Evolutionary conservation across 2,113 vertebrate species (phyloP).

Genomic region (Proterorhinus semilunaris): DNA sequence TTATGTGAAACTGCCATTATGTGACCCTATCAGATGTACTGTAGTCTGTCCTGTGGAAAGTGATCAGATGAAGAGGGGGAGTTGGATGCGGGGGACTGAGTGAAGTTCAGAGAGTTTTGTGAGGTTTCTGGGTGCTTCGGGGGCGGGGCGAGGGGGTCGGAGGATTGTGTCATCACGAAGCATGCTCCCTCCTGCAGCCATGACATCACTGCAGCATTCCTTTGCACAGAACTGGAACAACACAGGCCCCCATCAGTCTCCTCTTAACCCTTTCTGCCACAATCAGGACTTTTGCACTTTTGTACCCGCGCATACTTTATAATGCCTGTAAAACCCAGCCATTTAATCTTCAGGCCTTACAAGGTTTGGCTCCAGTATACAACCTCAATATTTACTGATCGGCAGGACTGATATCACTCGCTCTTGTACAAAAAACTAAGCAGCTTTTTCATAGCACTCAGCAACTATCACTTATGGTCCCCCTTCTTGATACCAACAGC

Average conservation of each 20-base stretch:
- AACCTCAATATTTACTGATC: constrained; percentile 62
- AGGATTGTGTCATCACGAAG: constrained; percentile 74
- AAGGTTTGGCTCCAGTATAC: constrained; percentile 35
- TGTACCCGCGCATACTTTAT: constrained; percentile 5
- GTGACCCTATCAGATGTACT: not conserved
- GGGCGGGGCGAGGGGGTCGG: constrained; percentile 51
- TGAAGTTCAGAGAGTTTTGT: constrained; percentile 50
- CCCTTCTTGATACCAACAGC: constrained; percentile 46
- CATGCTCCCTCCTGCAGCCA: constrained; percentile 74
- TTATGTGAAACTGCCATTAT: constrained; percentile 1
- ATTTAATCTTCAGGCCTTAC: constrained; percentile 9
- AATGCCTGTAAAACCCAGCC: constrained; percentile 10
- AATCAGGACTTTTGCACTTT: constrained; percentile 31
- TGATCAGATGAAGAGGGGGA: constrained; percentile 1
- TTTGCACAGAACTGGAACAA: constrained; percentile 72
- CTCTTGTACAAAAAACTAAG: constrained; percentile 52
- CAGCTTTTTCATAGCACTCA: constrained; percentile 49
- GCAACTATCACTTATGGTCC: constrained; percentile 37
- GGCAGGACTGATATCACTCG: constrained; percentile 47
- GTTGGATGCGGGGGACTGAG: constrained; percentile 11
- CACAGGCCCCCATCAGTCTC: constrained; percentile 66
- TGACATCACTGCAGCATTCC: constrained; percentile 80
- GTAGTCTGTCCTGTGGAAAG: constrained; percentile 18
- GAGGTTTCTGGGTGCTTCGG: constrained; percentile 43
- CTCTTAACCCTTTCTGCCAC: constrained; percentile 55